Conservation (phyloP, 2,113 vertebrate species). For the Narcine bancroftii region DNA sequence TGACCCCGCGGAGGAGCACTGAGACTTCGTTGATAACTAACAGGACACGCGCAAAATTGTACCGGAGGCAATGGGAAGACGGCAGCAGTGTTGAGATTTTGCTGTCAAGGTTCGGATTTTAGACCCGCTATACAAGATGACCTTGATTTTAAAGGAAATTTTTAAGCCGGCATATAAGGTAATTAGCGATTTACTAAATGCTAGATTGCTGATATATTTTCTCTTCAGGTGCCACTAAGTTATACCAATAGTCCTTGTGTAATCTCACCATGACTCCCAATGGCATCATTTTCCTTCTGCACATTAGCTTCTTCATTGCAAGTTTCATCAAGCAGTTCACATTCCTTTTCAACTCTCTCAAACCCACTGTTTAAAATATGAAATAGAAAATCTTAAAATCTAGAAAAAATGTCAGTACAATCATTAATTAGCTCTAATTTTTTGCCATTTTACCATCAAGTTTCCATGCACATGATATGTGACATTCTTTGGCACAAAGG, state of each 20-base stretch:
- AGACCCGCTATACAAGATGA: too few species aligned
- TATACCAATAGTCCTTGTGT: background rate
- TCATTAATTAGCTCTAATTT: background rate
- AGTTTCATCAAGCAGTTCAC: background rate
- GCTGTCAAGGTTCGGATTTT: too few species aligned
- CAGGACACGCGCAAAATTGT: too few species aligned
- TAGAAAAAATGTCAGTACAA: background rate
- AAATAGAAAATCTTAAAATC: background rate
- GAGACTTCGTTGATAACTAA: too few species aligned
- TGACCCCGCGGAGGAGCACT: too few species aligned
- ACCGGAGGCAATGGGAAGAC: too few species aligned
- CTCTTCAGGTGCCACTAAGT: background rate
- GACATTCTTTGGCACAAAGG: too few species aligned
- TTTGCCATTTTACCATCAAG: too few species aligned
- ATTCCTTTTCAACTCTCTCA: conserved; percentile 15
- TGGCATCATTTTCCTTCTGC: conserved; percentile 4
- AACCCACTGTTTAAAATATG: background rate
- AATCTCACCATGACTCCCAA: background rate
- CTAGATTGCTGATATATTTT: background rate
- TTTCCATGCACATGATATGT: too few species aligned
- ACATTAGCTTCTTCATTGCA: background rate
- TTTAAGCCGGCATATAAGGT: too few species aligned
- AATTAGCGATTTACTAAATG: conserved; percentile 4
- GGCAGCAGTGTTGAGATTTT: too few species aligned
- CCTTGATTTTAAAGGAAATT: too few species aligned